A percentile compares a stretch with the other conserved stretches of the same genome.
These are phyloP conservation scores for Semotilus atromaculatus DNA, from an alignment of 2,797 vertebrate genomes.

Conservation along the genomic window DNA sequence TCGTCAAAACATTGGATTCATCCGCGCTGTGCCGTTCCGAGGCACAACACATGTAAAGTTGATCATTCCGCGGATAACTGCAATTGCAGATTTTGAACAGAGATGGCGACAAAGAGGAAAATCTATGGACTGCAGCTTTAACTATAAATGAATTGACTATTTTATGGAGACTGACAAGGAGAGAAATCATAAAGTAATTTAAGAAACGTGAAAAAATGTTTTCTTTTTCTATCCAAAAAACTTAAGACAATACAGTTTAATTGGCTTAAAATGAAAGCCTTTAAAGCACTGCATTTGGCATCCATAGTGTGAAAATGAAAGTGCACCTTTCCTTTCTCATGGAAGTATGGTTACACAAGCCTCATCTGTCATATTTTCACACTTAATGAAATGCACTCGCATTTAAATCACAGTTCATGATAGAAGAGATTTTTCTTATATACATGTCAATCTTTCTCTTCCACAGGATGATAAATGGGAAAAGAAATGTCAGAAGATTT, in stretches of 20 bases:
- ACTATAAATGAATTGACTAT: not conserved
- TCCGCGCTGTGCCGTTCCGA: no score
- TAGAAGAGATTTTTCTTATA: not conserved
- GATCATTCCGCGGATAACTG: no score
- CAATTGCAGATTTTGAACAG: no score
- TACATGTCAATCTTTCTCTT: not conserved
- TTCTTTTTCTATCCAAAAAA: not conserved
- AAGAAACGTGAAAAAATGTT: not conserved
- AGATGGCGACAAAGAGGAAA: no score
- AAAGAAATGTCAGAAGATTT: constrained; percentile 99
- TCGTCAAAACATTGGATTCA: no score
- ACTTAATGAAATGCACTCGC: constrained; percentile 10
- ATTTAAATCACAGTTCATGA: not conserved
- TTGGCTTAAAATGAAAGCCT: not conserved
- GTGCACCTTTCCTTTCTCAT: not conserved
- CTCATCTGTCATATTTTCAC: constrained; percentile 16
- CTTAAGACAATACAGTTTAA: not conserved
- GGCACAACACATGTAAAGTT: no score
- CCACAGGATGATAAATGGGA: constrained; percentile 98
- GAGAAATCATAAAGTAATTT: not conserved
- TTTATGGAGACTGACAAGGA: not conserved
- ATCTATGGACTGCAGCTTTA: not conserved
- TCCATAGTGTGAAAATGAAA: not conserved
- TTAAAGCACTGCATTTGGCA: not conserved
- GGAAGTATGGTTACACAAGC: not conserved